Evolutionary conservation across 2,888 invertebrate species (phyloP).

Genomic region (Corbicula japonica): DNA sequence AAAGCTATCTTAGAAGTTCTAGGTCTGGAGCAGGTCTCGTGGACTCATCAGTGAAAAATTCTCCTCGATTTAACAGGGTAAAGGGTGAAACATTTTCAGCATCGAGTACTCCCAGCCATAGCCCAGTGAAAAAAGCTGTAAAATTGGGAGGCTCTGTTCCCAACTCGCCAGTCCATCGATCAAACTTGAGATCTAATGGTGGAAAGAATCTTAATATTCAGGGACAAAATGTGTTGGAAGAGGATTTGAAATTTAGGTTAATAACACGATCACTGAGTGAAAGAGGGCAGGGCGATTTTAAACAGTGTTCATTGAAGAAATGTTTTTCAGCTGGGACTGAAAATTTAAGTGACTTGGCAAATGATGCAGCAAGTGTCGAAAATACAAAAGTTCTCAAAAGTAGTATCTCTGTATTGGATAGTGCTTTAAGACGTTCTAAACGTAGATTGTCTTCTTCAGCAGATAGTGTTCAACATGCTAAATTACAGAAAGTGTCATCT

Average conservation of each 20-base stretch:
- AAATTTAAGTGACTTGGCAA: not conserved
- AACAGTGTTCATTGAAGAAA: not conserved
- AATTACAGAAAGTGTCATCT: constrained; percentile 13
- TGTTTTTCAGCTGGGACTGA: not conserved
- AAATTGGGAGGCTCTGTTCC: constrained; percentile 13
- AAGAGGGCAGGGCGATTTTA: not conserved
- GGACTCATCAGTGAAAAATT: not conserved
- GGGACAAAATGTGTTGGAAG: not conserved
- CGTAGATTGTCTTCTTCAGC: constrained; percentile 12
- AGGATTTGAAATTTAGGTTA: constrained; percentile 4
- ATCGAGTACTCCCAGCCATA: constrained; percentile 19
- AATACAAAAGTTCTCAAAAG: not conserved
- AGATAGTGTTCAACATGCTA: constrained; percentile 5
- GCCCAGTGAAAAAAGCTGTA: constrained; percentile 11
- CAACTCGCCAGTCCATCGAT: not conserved
- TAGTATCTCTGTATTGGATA: not conserved
- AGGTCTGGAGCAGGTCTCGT: no score
- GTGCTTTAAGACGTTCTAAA: constrained; percentile 7
- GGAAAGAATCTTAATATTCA: not conserved
- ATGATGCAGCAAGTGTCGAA: no score
- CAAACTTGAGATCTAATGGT: constrained; percentile 4
- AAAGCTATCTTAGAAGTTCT: not conserved
- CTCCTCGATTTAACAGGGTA: not conserved
- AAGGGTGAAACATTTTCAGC: constrained; percentile 10
- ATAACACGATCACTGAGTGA: not conserved